Evolutionary conservation across 2,113 vertebrate genomes (phyloP), one percentile per base, ranked within the genome.

Genomic region (Cygnus buccinator): DNA sequence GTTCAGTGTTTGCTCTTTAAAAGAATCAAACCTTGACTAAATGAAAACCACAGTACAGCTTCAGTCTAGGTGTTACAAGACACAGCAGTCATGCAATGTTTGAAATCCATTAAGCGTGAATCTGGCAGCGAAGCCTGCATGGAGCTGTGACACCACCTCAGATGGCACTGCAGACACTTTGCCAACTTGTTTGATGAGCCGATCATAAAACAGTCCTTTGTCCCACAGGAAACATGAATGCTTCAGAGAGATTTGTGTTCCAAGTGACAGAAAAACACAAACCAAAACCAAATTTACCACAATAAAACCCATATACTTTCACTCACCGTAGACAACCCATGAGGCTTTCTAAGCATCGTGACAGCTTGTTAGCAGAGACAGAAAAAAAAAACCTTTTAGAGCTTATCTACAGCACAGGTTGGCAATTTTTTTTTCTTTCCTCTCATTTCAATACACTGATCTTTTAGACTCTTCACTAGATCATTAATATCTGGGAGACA

Each of bases 341-440:
- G 91, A 94, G 58, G 95, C 81, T 95, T 95, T 95, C 74, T 95
- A 97, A 95, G 91, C 95, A 93, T 9, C 95, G 81, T 87, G 96
- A 89, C 91, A 96, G 96, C 96, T 97, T 97, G 96, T 72, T 96
- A 96, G 96, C 96, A 96, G 96, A 89, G 91, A 97, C 93, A 97
- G 96, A 97, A 96, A 97, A 37, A 37, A 95, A 93, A 96, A 62
- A 97, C 87, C 89, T 97, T 96, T 97, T 95, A 96, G 96, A 96
- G 93, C 95, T 95, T 31, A 84, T 72, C 94, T 93, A n/a, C 84
- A 94, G 89, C 94, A 95, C 81, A 95, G 58, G 77, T 72, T 84
- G 70, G 84, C 89, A 91, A 72, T 18, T 37, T 68, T 18, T 1
- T 18, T 26, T 14, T 17, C 11, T 8, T 37, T 57, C 52, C 65